phyloP scores from a whole-genome alignment of 1,140 invertebrate species.

The Hydropsyche tenuis region DNA sequence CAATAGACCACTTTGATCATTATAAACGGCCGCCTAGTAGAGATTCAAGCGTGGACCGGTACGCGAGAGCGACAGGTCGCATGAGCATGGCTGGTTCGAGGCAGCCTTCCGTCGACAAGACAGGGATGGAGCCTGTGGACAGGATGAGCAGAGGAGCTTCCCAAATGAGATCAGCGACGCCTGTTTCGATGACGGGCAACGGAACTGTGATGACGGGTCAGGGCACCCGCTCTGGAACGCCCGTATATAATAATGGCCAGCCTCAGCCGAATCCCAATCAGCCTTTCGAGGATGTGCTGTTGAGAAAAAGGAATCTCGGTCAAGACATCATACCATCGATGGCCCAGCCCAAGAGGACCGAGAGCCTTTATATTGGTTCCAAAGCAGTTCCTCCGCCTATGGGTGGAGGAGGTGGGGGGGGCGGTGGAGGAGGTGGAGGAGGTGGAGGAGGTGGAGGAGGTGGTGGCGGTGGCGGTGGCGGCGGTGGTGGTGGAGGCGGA shows the following conservation, averaged over 20 bases:
- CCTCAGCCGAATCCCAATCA: conserved; percentile 33
- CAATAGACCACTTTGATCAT: conserved; percentile 85
- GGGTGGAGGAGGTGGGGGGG: conserved; percentile 57
- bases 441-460: conserved; percentile 53
- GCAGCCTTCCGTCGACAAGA: conserved; percentile 76
- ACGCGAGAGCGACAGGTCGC: conserved; percentile 68
- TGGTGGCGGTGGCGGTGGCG: conserved; percentile 50
- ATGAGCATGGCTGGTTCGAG: conserved; percentile 65
- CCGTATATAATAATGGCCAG: conserved; percentile 39
- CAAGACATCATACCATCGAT: conserved; percentile 87
- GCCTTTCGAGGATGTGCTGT: conserved; percentile 78
- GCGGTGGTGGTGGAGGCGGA: conserved; percentile 51
- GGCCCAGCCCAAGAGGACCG: conserved; percentile 86
- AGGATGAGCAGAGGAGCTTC: conserved; percentile 61
- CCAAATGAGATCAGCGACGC: conserved; percentile 63
- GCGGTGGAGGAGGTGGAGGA: conserved; percentile 58
- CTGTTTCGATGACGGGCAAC: conserved; percentile 56
- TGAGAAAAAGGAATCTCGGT: conserved; percentile 79
- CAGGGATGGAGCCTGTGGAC: conserved; percentile 55
- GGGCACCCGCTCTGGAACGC: conserved; percentile 55
- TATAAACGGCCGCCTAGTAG: conserved; percentile 89
- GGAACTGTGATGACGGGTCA: conserved; percentile 52
- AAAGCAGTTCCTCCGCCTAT: conserved; percentile 61
- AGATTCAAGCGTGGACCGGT: conserved; percentile 86
- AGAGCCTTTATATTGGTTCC: conserved; percentile 76